Conservation (phyloP, 2,888 invertebrate genomes). For the Epinotia brunnichana region DNA sequence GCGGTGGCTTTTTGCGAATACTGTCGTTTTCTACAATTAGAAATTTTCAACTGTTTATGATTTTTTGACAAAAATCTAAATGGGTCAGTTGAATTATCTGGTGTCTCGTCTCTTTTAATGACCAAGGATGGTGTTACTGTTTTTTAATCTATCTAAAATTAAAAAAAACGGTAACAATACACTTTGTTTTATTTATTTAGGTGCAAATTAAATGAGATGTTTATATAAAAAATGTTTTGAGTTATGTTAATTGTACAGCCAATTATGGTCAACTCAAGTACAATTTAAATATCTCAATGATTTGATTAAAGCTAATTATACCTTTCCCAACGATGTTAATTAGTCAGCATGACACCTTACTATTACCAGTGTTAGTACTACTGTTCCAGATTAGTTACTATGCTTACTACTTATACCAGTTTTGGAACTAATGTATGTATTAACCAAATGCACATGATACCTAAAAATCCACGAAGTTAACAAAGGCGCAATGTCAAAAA, state of each 20-base stretch:
- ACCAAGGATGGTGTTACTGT: no score
- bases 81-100: no score
- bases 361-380: slow-evolving; percentile 5
- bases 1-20: no score
- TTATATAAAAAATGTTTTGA: neutral
- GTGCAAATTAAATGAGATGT: neutral
- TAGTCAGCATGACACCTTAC: neutral
- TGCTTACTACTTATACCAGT: neutral
- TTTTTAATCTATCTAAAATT: no score
- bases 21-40: no score
- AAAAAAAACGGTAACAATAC: no score
- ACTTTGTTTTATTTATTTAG: no score
- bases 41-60: no score
- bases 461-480: neutral
- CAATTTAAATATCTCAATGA: slow-evolving; percentile 1
- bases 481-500: neutral
- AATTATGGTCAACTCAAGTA: no score
- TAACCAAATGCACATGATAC: neutral
- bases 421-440: slow-evolving; percentile 3
- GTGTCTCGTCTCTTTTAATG: no score
- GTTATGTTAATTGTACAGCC: neutral
- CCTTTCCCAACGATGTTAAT: neutral
- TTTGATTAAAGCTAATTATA: no score
- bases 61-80: no score
- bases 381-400: neutral